Conservation (phyloP, 2,113 vertebrate genomes). For the Macaca mulatta region DNA sequence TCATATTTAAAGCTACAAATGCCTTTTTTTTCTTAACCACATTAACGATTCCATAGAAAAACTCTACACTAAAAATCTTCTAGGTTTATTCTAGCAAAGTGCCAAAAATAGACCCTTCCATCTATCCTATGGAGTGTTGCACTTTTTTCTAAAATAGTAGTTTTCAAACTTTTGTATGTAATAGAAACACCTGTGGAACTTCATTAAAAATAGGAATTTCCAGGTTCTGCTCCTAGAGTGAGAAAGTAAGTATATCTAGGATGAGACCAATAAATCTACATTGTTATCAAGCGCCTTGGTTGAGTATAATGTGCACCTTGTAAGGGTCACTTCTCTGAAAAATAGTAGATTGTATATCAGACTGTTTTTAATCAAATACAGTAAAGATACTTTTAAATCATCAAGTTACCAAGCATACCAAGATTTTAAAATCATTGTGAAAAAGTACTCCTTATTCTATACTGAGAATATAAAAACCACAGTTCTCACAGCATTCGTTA, state of each 20-base stretch:
- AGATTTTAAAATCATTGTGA: slow-evolving; percentile 21
- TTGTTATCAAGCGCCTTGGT: not conserved
- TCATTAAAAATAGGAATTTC: not conserved
- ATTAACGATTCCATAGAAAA: not conserved
- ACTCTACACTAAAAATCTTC: not conserved
- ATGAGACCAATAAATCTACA: not conserved
- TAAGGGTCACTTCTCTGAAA: not conserved
- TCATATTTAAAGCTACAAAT: slow-evolving; percentile 13
- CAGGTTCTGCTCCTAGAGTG: not conserved
- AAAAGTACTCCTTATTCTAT: not conserved
- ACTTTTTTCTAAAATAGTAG: not conserved
- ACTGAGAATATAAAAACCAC: slow-evolving; percentile 28
- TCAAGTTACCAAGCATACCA: not conserved
- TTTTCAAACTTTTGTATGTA: not conserved
- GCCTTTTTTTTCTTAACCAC: not conserved
- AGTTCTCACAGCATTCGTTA: not conserved
- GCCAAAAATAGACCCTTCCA: not conserved
- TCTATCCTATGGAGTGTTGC: not conserved
- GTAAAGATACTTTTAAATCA: not conserved
- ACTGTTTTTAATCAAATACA: not conserved
- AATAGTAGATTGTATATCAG: not conserved
- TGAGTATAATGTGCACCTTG: not conserved
- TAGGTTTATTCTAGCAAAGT: not conserved
- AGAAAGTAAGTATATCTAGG: not conserved
- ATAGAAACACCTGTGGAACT: not conserved